A percentile compares a stretch with the other conserved stretches of the same genome.
Conservation (phyloP, 2,113 vertebrate species). For the Oryzias melastigma region DNA sequence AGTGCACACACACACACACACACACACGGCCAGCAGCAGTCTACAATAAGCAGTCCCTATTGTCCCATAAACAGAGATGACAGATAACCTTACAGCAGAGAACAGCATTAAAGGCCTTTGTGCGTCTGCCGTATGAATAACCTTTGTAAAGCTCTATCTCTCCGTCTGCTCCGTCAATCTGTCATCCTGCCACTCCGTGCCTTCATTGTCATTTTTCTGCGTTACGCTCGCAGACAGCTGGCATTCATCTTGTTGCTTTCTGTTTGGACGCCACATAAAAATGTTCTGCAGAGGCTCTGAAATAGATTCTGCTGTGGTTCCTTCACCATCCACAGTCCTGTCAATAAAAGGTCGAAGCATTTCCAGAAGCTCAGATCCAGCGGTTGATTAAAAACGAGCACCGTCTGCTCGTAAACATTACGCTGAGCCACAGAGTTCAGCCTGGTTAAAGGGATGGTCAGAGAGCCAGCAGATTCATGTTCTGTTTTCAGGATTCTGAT, state of each 20-base stretch:
- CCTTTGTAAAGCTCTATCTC: slow-evolving; percentile 57
- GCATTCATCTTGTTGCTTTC: slow-evolving; percentile 67
- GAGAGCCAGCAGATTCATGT: too few relatives aligned
- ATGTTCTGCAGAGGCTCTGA: slow-evolving; percentile 21
- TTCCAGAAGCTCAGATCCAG: too few relatives aligned
- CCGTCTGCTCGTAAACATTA: too few relatives aligned
- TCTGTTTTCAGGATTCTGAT: too few relatives aligned
- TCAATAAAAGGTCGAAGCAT: neutral
- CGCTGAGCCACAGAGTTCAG: too few relatives aligned
- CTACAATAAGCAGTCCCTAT: slow-evolving; percentile 46
- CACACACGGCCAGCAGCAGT: slow-evolving; percentile 17
- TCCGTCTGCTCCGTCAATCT: slow-evolving; percentile 47
- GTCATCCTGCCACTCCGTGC: slow-evolving; percentile 61
- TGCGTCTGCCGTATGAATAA: slow-evolving; percentile 56
- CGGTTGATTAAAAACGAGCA: too few relatives aligned
- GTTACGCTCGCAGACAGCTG: slow-evolving; percentile 56
- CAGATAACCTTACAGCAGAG: slow-evolving; percentile 52
- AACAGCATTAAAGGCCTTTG: slow-evolving; percentile 38
- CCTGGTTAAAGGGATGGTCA: too few relatives aligned
- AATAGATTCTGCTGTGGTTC: slow-evolving; percentile 14
- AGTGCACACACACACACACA: slow-evolving; percentile 39
- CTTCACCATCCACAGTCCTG: slow-evolving; percentile 1
- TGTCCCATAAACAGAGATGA: slow-evolving; percentile 64
- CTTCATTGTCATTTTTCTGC: slow-evolving; percentile 51
- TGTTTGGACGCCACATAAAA: slow-evolving; percentile 38